Percentiles rank a stretch among this genome's conserved stretches.
Evolutionary conservation across 2,888 invertebrate species (phyloP).

Genomic region (Mythimna ferrago): DNA sequence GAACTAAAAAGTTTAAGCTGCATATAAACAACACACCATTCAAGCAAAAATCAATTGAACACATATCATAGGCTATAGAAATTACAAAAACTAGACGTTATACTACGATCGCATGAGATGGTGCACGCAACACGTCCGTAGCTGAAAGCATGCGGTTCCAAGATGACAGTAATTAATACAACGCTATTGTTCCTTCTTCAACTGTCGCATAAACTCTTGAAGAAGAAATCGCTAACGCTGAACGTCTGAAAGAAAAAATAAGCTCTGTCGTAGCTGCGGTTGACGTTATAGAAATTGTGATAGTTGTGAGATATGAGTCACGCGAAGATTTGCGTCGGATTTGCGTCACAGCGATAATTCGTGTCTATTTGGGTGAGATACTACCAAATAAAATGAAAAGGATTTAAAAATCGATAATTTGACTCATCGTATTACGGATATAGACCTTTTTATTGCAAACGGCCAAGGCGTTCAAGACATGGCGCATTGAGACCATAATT

Average conservation of each 20-base stretch:
- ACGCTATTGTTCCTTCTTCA: constrained; percentile 54
- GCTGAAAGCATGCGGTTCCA: constrained; percentile 44
- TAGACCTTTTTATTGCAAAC: not conserved
- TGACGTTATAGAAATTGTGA: constrained; percentile 29
- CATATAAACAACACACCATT: constrained; percentile 8
- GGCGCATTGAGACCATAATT: not conserved
- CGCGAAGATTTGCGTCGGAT: constrained; percentile 13
- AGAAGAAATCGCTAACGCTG: constrained; percentile 38
- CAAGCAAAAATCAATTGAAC: constrained; percentile 20
- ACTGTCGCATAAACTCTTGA: constrained; percentile 54
- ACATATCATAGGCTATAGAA: constrained; percentile 25
- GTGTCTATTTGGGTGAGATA: not conserved
- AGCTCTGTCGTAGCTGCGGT: constrained; percentile 9
- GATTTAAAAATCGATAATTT: not conserved
- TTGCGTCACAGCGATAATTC: constrained; percentile 12
- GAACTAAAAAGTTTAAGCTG: not conserved
- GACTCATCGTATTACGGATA: not conserved
- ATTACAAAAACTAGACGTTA: constrained; percentile 47
- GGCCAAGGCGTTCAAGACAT: not conserved
- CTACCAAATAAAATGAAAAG: not conserved
- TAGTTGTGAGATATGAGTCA: constrained; percentile 26
- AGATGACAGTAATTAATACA: constrained; percentile 55
- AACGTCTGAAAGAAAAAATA: constrained; percentile 12
- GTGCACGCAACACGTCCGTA: constrained; percentile 53
- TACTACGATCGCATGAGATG: constrained; percentile 37